Conservation (phyloP, 2,113 vertebrate genomes). For the Nymphicus hollandicus region DNA sequence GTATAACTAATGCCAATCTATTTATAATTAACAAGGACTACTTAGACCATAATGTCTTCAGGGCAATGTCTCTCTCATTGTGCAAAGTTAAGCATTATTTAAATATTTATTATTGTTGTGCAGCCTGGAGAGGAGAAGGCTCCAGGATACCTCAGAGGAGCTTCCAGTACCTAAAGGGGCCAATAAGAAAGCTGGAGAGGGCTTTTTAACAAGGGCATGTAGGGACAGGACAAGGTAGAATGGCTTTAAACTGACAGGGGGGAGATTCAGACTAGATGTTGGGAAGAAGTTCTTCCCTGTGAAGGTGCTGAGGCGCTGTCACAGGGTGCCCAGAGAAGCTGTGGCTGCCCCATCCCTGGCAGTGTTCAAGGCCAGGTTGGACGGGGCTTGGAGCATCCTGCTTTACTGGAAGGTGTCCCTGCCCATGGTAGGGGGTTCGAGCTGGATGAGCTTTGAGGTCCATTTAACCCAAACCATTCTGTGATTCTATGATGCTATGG, state of each 20-base stretch:
- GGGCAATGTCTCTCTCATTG: neutral
- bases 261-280: neutral
- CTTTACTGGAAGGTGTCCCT: neutral
- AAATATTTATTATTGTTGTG: neutral
- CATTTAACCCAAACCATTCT: neutral
- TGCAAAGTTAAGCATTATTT: neutral
- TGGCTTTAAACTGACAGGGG: neutral
- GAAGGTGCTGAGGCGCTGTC: neutral
- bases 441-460: neutral
- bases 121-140: neutral
- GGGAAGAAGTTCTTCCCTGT: neutral
- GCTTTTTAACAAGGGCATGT: neutral
- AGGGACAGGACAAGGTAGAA: neutral
- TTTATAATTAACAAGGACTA: slow-evolving; percentile 17
- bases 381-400: neutral
- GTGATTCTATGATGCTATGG: neutral
- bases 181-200: neutral
- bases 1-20: neutral
- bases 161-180: neutral
- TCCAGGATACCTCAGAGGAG: neutral
- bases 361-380: neutral
- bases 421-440: neutral
- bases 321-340: neutral
- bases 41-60: neutral
- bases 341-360: neutral